Evolutionary conservation across 2,888 invertebrate genomes (phyloP).

Genomic region (Clunio marinus): DNA sequence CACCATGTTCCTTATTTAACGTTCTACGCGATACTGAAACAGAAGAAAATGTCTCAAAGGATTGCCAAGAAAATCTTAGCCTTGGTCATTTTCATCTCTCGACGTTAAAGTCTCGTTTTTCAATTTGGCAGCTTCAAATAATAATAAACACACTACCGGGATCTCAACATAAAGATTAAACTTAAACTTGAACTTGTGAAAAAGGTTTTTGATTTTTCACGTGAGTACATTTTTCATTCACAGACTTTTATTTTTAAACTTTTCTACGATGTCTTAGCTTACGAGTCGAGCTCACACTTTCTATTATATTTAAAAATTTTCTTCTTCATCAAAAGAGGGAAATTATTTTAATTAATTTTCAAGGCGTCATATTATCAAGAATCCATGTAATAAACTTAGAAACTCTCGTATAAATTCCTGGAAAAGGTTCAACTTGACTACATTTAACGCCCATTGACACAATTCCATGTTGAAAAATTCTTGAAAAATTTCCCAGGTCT

Average conservation of each 20-base stretch:
- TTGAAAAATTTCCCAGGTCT: too few species aligned
- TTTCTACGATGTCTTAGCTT: too few species aligned
- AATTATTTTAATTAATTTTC: too few species aligned
- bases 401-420: constrained; percentile 6
- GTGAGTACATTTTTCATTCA: too few species aligned
- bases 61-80: constrained; percentile 18
- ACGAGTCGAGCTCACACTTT: too few species aligned
- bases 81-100: constrained; percentile 19
- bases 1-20: background rate
- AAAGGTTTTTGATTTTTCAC: too few species aligned
- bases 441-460: background rate
- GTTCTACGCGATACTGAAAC: constrained; percentile 5
- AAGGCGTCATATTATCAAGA: background rate
- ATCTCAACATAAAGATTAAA: background rate
- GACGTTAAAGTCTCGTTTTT: background rate
- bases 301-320: too few species aligned
- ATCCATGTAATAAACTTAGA: background rate
- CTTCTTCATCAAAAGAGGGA: too few species aligned
- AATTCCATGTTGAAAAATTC: background rate
- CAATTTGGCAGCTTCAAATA: background rate
- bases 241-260: too few species aligned
- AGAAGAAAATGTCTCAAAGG: constrained; percentile 7
- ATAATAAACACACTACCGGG: background rate
- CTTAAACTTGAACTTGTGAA: background rate
- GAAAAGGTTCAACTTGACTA: background rate